Base-by-base conservation (phyloP, 2,888 invertebrate species). In the Lasioglossum oenotherae region DNA sequence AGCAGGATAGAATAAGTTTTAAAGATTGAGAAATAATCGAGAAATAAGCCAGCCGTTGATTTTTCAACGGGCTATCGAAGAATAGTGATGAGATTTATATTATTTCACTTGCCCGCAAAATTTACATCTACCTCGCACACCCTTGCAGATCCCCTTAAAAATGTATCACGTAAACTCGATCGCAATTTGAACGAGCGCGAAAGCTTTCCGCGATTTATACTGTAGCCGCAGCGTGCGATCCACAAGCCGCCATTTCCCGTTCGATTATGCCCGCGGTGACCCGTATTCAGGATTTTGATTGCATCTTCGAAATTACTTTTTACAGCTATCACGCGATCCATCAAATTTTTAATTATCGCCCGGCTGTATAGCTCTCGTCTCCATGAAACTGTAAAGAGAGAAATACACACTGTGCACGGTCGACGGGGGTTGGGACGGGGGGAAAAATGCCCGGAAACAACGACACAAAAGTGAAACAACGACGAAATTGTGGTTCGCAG, bases 291-390 rank as follows among this genome's bases (percentile, higher is more conserved):
- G 60, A 71, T 86, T 86, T 79, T 60, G 74, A 86, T 86, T 81
- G 74, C 78, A 85, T 85, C 85, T 78, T 72, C 72, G 71, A 76
- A 81, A 85, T 85, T 81, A 86, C 78, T 78, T 79, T 85, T 85
- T 53, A 73, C 81, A 69, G 41, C 64, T 69, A 49, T 85, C 81
- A 60, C 86, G 85, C 76, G 81, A 79, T 74, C 81, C 85, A 81
- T 86, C 81, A 85, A 86, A 86, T 85, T 86, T 81, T 85, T 85
- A 85, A 85, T 85, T 85, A 85, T 78, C 86, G 67, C 5, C n/a
- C 31, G 64, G 35, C 19, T 41, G 35, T 60, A 49, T 23, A 57
- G 64, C 44, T 85, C 74, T 19, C 31, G 84, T 84, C 78, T 72
- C 84, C 77, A 27, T 27, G 49, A 72, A 71, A 75, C 35, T 46